Percentiles rank a stretch among this genome's conserved stretches.
phyloP scores from a whole-genome alignment of 1,140 invertebrate genomes.

The Adelges cooleyi region DNA sequence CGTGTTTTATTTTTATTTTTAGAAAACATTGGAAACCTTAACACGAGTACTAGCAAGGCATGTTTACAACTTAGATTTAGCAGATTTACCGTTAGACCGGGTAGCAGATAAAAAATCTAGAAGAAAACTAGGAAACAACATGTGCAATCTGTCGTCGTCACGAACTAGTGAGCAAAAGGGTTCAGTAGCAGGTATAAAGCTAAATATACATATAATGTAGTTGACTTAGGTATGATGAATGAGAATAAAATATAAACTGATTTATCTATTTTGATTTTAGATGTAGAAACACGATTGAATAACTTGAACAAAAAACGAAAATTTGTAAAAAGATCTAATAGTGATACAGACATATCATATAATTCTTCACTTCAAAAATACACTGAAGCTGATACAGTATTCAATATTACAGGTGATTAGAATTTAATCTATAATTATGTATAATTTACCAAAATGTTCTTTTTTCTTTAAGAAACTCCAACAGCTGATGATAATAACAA shows the following conservation, averaged over 20 bases:
- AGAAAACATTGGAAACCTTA: slow-evolving; percentile 94
- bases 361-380: slow-evolving; percentile 3
- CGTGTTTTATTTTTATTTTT: slow-evolving; percentile 32
- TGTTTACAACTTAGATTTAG: slow-evolving; percentile 84
- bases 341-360: slow-evolving; percentile 8
- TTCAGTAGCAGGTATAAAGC: slow-evolving; percentile 2
- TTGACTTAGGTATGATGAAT: too few relatives aligned
- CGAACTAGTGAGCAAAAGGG: background rate
- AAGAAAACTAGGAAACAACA: slow-evolving; percentile 44
- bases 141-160: slow-evolving; percentile 16
- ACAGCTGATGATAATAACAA: slow-evolving; percentile 3
- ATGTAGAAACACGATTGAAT: background rate
- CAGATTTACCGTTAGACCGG: slow-evolving; percentile 75
- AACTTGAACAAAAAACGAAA: slow-evolving; percentile 1
- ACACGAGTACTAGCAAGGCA: slow-evolving; percentile 84
- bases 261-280: background rate
- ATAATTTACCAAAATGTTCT: background rate
- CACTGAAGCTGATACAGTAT: slow-evolving; percentile 7
- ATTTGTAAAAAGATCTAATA: background rate
- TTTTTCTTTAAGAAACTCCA: slow-evolving; percentile 1
- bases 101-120: slow-evolving; percentile 73
- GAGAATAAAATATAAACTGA: background rate
- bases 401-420: slow-evolving; percentile 7
- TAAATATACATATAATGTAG: too few relatives aligned
- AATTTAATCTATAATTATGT: background rate